Evolutionary conservation across 2,797 vertebrate species (phyloP).

Genomic region (Acropternis orthonyx): DNA sequence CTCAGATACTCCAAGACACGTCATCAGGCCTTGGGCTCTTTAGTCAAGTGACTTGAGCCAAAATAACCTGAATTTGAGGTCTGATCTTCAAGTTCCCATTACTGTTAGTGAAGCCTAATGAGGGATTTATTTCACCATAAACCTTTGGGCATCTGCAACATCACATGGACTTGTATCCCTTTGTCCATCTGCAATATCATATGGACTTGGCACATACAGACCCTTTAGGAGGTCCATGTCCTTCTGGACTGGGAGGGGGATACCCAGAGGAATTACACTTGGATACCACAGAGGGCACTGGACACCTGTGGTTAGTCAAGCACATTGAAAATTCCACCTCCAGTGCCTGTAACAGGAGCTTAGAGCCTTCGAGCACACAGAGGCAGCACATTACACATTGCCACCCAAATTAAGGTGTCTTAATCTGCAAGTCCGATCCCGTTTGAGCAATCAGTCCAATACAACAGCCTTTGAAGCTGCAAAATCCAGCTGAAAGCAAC

Average conservation of each 20-base stretch:
- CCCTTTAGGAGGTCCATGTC: not conserved
- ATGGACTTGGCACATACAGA: not conserved
- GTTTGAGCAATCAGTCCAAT: not conserved
- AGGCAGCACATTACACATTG: not conserved
- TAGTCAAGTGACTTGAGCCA: not conserved
- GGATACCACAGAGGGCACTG: not conserved
- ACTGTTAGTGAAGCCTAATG: rapidly evolving
- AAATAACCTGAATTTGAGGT: not conserved
- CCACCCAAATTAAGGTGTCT: not conserved
- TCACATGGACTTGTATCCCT: not conserved
- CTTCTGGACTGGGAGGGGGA: not conserved
- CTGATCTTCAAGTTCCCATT: not conserved
- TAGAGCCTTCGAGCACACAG: not conserved
- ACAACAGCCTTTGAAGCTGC: slow-evolving; percentile 33
- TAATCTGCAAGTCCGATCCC: slow-evolving; percentile 21
- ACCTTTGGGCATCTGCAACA: not conserved
- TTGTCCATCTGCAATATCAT: not conserved
- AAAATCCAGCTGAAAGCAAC: slow-evolving; percentile 38
- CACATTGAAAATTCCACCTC: rapidly evolving
- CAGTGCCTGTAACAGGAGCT: not conserved
- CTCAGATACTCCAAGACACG: not conserved
- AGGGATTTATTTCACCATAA: not conserved
- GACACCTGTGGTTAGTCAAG: not conserved
- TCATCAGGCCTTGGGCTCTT: not conserved
- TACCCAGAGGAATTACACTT: not conserved